Evolutionary conservation across 2,888 invertebrate genomes (phyloP).

Genomic region (Laothoe populi): DNA sequence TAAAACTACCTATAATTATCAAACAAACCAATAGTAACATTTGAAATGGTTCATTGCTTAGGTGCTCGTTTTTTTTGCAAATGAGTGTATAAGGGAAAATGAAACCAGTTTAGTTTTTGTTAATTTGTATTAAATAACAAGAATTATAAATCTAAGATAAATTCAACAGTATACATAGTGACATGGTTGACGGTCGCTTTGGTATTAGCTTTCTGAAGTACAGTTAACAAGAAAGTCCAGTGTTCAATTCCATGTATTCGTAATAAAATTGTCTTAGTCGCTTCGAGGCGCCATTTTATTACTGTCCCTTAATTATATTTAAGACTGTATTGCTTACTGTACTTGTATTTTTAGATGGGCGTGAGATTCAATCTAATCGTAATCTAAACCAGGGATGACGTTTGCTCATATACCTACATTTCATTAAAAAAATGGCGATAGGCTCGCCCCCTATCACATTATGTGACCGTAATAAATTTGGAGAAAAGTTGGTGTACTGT

Average conservation of each 20-base stretch:
- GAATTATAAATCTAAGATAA: slow-evolving; percentile 39
- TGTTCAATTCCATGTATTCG: slow-evolving; percentile 14
- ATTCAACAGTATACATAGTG: slow-evolving; percentile 30
- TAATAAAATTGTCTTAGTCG: neutral
- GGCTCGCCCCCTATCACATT: too few relatives aligned
- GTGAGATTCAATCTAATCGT: slow-evolving; percentile 14
- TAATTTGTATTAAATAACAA: slow-evolving; percentile 55
- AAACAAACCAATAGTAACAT: too few relatives aligned
- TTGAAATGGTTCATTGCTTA: too few relatives aligned
- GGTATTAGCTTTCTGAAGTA: slow-evolving; percentile 15
- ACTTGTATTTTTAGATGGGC: slow-evolving; percentile 4
- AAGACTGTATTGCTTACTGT: slow-evolving; percentile 4
- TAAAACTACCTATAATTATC: too few relatives aligned
- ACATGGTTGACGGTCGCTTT: slow-evolving; percentile 33
- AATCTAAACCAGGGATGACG: neutral
- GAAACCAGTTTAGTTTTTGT: slow-evolving; percentile 30
- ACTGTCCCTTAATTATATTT: neutral
- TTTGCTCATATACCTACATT: neutral
- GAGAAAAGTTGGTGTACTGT: too few relatives aligned
- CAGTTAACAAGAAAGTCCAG: slow-evolving; percentile 8
- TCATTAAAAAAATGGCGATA: too few relatives aligned
- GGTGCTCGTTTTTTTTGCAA: too few relatives aligned
- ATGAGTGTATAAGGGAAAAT: neutral
- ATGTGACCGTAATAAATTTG: too few relatives aligned
- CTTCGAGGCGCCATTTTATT: neutral